Conservation (phyloP, 2,113 vertebrate genomes). For the Axis porcinus region DNA sequence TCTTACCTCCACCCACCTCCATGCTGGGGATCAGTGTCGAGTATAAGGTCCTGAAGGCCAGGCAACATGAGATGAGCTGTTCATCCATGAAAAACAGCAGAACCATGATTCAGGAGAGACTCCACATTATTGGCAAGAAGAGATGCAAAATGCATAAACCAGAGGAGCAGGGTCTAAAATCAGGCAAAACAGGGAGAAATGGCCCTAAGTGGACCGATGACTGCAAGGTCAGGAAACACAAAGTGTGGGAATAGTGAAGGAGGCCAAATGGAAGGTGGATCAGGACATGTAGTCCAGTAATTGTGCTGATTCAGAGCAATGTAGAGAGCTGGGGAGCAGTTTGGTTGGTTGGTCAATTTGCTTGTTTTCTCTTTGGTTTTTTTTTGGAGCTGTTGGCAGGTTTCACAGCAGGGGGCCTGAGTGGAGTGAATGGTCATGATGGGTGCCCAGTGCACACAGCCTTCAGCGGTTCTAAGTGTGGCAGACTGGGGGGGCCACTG, state of each 20-base stretch:
- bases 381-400: neutral
- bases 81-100: neutral
- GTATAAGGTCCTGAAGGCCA: neutral
- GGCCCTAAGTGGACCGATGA: neutral
- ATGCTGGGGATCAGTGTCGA: neutral
- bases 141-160: neutral
- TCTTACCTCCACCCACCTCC: neutral
- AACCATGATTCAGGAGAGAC: neutral
- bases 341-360: neutral
- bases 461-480: neutral
- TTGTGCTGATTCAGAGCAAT: neutral
- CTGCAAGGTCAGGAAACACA: neutral
- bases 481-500: neutral
- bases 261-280: neutral
- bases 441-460: no score
- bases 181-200: neutral
- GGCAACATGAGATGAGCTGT: neutral
- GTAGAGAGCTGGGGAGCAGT: neutral
- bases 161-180: neutral
- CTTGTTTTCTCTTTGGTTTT: neutral
- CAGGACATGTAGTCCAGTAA: neutral
- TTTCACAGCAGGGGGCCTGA: neutral
- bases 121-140: neutral
- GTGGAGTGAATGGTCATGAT: neutral
- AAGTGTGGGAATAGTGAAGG: neutral